phyloP scores from a whole-genome alignment of 2,888 invertebrate species.

The Proisotoma minuta region DNA sequence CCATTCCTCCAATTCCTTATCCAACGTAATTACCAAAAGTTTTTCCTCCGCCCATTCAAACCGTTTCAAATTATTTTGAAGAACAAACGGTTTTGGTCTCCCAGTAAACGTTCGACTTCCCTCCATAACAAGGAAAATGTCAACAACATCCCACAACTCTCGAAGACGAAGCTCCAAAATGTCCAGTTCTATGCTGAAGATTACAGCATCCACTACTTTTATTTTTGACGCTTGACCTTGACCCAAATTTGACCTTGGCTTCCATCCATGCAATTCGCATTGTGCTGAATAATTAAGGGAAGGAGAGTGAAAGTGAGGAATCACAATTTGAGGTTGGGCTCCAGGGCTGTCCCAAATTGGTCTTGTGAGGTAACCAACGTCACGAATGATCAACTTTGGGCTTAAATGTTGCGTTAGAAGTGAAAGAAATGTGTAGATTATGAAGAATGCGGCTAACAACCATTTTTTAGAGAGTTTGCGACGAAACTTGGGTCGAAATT shows the following conservation, averaged over 20 bases:
- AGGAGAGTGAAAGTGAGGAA: conserved; percentile 30
- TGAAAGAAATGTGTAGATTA: not conserved
- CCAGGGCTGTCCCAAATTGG: conserved; percentile 33
- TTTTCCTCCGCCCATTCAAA: conserved; percentile 37
- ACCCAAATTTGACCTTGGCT: too few species aligned
- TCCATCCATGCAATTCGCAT: conserved; percentile 26
- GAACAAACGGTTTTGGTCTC: conserved; percentile 49
- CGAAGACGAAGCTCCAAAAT: conserved; percentile 58
- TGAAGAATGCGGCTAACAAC: not conserved
- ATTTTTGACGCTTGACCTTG: not conserved
- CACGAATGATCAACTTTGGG: conserved; percentile 15
- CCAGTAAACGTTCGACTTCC: conserved; percentile 50
- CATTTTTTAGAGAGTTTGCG: not conserved
- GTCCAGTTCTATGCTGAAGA: conserved; percentile 34
- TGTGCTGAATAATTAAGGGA: not conserved
- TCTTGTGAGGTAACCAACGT: conserved; percentile 27
- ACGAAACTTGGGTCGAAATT: not conserved
- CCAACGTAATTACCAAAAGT: conserved; percentile 29
- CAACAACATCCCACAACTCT: conserved; percentile 60
- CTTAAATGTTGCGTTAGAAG: not conserved
- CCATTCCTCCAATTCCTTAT: conserved; percentile 24
- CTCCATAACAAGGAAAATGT: conserved; percentile 60
- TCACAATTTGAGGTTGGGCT: conserved; percentile 16
- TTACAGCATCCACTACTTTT: conserved; percentile 30
- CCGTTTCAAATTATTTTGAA: conserved; percentile 52